Evolutionary conservation across 2,113 vertebrate genomes (phyloP), one percentile per base, ranked within the genome.

Genomic region (Misgurnus mizolepis): DNA sequence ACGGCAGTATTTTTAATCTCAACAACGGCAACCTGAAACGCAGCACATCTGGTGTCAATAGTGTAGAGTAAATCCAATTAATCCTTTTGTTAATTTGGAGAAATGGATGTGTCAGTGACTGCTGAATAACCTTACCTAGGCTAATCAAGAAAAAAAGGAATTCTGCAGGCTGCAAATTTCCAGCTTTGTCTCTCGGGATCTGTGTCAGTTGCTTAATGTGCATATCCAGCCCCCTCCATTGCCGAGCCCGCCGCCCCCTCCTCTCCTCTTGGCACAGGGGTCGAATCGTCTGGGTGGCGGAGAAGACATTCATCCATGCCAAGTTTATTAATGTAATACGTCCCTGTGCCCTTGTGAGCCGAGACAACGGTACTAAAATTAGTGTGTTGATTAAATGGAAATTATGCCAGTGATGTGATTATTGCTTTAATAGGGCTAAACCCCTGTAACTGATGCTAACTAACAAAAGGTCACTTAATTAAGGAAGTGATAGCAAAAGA

Each of bases 151-250:
- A 86, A 87, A 85, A 83, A 88, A 71, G 87, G 76, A 78, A 85
- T 85, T 82, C 84, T 83, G 78, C 81, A 76, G 66, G 78, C 83
- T n/a, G 64, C 56, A 66, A 76, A 81, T 85, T 84, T 83, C 74
- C 34, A 76, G 76, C 76, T 84, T 81, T 85, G 87, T 87, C 87
- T 85, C 85, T 69, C 50, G 85, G 83, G 87, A 80, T 72, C 80
- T 27, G 0, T 85, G 84, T 90, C 90, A 90, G 88, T 87, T 85
- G 80, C 75, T 89, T 88, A 78, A 78, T 82, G 83, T 80, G 85
- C 85, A 84, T 86, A 83, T 80, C 40, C 70, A 75, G 69, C 82
- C 83, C 40, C 83, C 56, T 79, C 41, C 27, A 22, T 77, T 77
- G 69, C 50, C 50, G 62, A 79, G 69, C 66, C 64, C 70, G 27